Evolutionary conservation across 2,888 invertebrate genomes (phyloP).

Genomic region (Lasioglossum morio): DNA sequence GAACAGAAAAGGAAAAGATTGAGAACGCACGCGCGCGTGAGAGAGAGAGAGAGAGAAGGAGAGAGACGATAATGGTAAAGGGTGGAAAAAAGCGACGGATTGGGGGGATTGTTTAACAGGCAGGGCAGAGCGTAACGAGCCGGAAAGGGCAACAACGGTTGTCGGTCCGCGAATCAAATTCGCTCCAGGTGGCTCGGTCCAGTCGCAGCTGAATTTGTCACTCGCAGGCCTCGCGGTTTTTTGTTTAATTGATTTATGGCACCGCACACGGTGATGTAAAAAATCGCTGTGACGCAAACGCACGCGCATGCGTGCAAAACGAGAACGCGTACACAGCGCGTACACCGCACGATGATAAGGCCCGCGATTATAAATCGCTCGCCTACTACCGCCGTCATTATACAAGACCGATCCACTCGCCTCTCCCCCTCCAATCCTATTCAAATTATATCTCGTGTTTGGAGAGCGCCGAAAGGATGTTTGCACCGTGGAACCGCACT

Average conservation of each 20-base stretch:
- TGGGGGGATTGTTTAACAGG: not conserved
- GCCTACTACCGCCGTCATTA: slow-evolving; percentile 19
- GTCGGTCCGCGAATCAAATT: slow-evolving; percentile 53
- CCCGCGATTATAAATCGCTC: slow-evolving; percentile 42
- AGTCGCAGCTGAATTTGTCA: slow-evolving; percentile 66
- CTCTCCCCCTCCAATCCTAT: not conserved
- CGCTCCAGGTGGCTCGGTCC: slow-evolving; percentile 55
- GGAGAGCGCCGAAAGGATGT: not conserved
- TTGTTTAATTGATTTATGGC: slow-evolving; percentile 68
- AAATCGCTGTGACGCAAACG: slow-evolving; percentile 51
- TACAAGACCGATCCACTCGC: not conserved
- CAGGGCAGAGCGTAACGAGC: slow-evolving; percentile 30
- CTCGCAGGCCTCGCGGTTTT: slow-evolving; percentile 57
- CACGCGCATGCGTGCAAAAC: not conserved
- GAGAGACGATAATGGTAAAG: not conserved
- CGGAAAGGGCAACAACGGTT: slow-evolving; percentile 36
- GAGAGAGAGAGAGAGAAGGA: not conserved
- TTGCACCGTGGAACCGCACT: slow-evolving; percentile 10
- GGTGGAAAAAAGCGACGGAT: slow-evolving; percentile 7
- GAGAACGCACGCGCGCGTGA: not conserved
- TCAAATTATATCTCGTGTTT: not conserved
- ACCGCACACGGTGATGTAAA: slow-evolving; percentile 55
- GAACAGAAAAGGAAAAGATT: not conserved
- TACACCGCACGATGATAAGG: slow-evolving; percentile 34
- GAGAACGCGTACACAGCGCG: slow-evolving; percentile 3